Conservation (phyloP, 2,888 invertebrate genomes). For the Diarsia mendica region DNA sequence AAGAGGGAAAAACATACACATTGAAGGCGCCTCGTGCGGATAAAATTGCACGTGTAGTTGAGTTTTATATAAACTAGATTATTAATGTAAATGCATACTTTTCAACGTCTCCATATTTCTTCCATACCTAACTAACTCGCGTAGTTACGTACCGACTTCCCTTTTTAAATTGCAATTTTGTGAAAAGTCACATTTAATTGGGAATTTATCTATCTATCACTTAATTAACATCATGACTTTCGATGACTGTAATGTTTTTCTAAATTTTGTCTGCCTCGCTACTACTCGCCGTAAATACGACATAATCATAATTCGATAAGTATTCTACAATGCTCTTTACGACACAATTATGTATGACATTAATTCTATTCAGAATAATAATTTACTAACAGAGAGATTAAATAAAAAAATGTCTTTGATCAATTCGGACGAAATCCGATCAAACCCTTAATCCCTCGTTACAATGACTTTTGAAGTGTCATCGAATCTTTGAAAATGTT, state of each 20-base stretch:
- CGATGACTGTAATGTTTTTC: background rate
- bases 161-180: background rate
- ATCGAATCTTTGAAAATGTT: slow-evolving; percentile 22
- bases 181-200: background rate
- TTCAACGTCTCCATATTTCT: background rate
- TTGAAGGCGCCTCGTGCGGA: slow-evolving; percentile 8
- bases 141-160: background rate
- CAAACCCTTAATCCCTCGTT: slow-evolving; percentile 25
- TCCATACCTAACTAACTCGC: background rate
- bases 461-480: slow-evolving; percentile 31
- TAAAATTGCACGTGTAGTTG: slow-evolving; percentile 15
- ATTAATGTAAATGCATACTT: background rate
- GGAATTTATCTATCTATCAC: too few species aligned
- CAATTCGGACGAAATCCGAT: slow-evolving; percentile 33
- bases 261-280: background rate
- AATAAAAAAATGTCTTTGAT: slow-evolving; percentile 22
- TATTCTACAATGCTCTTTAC: slow-evolving; percentile 2
- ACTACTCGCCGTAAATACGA: background rate
- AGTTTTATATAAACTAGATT: background rate
- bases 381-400: slow-evolving; percentile 18
- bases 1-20: background rate
- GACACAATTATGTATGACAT: background rate
- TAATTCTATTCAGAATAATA: slow-evolving; percentile 8
- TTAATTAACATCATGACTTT: too few species aligned
- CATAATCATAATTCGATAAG: background rate